phyloP scores from a whole-genome alignment of 92 coral and sea anemone species.

The Heteractis magnifica region DNA sequence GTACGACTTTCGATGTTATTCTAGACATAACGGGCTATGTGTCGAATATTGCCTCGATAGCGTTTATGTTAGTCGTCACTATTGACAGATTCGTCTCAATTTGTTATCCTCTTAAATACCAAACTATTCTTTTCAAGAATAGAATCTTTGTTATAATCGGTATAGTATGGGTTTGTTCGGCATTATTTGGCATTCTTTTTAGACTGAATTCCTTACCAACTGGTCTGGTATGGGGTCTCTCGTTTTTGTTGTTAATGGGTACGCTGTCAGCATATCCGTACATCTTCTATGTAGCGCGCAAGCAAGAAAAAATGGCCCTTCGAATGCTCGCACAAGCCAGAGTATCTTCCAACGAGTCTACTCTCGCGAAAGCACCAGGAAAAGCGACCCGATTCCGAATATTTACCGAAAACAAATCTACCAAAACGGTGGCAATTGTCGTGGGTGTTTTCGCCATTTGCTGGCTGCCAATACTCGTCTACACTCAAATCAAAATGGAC shows the following conservation, averaged over 20 bases:
- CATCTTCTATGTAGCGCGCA: conserved; percentile 27
- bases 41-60: conserved; percentile 41
- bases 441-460: conserved; percentile 24
- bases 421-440: conserved; percentile 42
- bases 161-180: conserved; percentile 23
- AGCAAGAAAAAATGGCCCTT: conserved; percentile 8
- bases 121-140: conserved; percentile 13
- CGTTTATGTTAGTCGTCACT: conserved; percentile 31
- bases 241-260: conserved; percentile 21
- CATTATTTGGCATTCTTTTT: not conserved
- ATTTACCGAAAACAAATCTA: conserved; percentile 29
- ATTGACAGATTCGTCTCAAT: conserved; percentile 37
- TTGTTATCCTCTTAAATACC: conserved; percentile 36
- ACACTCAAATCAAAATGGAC: conserved; percentile 8
- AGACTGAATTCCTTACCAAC: not conserved
- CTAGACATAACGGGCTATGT: conserved; percentile 34
- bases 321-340: not conserved
- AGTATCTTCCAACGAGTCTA: not conserved
- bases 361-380: not conserved
- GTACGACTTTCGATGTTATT: conserved; percentile 24
- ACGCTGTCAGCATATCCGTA: conserved; percentile 29
- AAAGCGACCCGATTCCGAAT: conserved; percentile 1
- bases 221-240: conserved; percentile 28
- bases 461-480: conserved; percentile 39
- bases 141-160: conserved; percentile 1